Percentiles rank a stretch among this genome's conserved stretches.
These are phyloP conservation scores for Sinella curviseta DNA, from an alignment of 1,140 invertebrate species.

Conservation along the genomic window DNA sequence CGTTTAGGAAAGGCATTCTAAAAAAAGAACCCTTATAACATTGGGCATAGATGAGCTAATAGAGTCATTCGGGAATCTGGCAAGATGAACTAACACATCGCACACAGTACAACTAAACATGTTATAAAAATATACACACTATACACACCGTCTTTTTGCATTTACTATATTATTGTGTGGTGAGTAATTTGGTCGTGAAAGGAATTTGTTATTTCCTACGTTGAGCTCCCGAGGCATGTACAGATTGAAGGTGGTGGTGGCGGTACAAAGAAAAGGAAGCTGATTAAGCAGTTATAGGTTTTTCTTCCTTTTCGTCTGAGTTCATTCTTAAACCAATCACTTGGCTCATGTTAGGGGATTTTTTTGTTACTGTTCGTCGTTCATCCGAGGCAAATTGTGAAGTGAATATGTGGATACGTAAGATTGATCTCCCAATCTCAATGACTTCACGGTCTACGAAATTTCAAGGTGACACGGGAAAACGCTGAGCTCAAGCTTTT, in stretches of 20 bases:
- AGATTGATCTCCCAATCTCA: too few species aligned
- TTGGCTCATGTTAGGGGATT: neutral
- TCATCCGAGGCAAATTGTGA: too few species aligned
- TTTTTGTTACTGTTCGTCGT: neutral
- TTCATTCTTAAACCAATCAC: neutral
- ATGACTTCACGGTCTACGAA: too few species aligned
- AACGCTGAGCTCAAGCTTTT: too few species aligned
- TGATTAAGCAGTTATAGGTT: slow-evolving; percentile 49
- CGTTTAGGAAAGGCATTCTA: neutral
- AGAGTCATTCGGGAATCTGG: neutral
- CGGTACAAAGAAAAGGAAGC: slow-evolving; percentile 33
- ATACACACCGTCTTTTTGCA: neutral
- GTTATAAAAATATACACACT: too few species aligned
- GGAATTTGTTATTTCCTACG: neutral
- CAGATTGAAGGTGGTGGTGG: neutral
- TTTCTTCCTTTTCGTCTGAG: neutral
- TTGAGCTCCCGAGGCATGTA: neutral
- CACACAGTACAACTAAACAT: too few species aligned
- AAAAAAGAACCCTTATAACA: neutral
- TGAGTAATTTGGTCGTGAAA: slow-evolving; percentile 6
- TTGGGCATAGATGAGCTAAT: neutral
- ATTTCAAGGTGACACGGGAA: too few species aligned
- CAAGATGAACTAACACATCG: too few species aligned
- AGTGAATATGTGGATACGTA: neutral
- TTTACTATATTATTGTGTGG: neutral